These are phyloP conservation scores for Crioceris asparagi DNA, from an alignment of 2,888 invertebrate species.

Conservation along the genomic window DNA sequence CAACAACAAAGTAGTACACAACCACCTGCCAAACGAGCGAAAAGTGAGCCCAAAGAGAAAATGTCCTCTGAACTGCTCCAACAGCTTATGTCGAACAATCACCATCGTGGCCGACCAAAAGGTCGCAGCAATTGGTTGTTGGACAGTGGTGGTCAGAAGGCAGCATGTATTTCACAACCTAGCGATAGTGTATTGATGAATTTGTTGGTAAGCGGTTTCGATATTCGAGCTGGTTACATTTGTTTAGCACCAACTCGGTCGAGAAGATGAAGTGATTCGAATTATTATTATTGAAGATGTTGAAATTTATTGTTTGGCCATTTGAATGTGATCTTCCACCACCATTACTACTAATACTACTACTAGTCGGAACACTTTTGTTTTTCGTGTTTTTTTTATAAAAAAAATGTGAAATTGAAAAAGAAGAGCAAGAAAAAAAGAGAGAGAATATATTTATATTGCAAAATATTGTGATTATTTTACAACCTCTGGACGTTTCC, in stretches of 20 bases:
- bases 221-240: conserved; percentile 85
- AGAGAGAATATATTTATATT: too few species aligned
- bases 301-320: too few species aligned
- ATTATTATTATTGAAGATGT: too few species aligned
- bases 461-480: too few species aligned
- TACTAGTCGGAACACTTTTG: too few species aligned
- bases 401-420: too few species aligned
- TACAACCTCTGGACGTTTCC: too few species aligned
- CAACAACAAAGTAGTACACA: conserved; percentile 16
- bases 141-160: conserved; percentile 33
- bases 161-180: conserved; percentile 40
- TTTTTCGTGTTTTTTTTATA: too few species aligned
- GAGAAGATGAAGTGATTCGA: conserved; percentile 29
- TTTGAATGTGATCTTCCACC: too few species aligned
- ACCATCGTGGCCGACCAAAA: conserved; percentile 31
- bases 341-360: too few species aligned
- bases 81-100: conserved; percentile 46
- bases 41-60: conserved; percentile 35
- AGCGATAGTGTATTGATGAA: conserved; percentile 85
- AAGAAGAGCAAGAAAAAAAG: too few species aligned
- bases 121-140: conserved; percentile 34
- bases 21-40: conserved; percentile 27
- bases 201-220: conserved; percentile 90
- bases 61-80: conserved; percentile 46
- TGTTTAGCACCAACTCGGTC: conserved; percentile 56